phyloP scores from a whole-genome alignment of 2,113 vertebrate genomes.

The Hippocampus abdominalis region DNA sequence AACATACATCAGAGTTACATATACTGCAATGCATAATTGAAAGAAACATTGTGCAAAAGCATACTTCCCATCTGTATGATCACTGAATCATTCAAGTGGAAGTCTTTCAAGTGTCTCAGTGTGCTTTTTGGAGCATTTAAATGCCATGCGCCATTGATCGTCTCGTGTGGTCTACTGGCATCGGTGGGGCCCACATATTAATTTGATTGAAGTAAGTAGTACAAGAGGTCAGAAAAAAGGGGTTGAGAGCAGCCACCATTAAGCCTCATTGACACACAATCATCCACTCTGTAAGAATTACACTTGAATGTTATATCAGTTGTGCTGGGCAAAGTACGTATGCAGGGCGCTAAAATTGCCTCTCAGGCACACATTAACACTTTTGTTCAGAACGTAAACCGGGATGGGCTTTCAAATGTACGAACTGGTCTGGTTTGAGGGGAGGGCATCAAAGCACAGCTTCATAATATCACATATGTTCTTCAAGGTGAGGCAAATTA shows the following conservation, averaged over 20 bases:
- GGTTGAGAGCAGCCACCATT: slow-evolving; percentile 36
- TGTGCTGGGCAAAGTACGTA: slow-evolving; percentile 21
- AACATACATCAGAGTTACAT: background rate
- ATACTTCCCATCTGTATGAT: background rate
- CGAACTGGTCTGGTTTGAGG: slow-evolving; percentile 27
- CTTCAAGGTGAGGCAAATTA: slow-evolving; percentile 54
- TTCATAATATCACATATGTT: slow-evolving; percentile 11
- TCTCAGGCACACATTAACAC: slow-evolving; percentile 25
- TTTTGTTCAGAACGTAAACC: slow-evolving; percentile 40
- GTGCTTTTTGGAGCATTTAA: slow-evolving; percentile 42
- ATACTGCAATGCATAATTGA: background rate
- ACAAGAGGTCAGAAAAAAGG: slow-evolving; percentile 29
- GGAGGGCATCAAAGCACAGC: slow-evolving; percentile 10
- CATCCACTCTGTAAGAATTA: slow-evolving; percentile 22
- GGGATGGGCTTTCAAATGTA: slow-evolving; percentile 26
- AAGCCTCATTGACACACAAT: slow-evolving; percentile 32
- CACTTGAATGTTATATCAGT: slow-evolving; percentile 21
- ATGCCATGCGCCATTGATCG: slow-evolving; percentile 46
- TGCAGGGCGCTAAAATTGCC: slow-evolving; percentile 41
- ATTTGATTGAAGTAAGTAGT: slow-evolving; percentile 49
- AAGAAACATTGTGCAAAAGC: background rate
- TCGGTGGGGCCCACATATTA: slow-evolving; percentile 23
- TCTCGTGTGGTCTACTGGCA: slow-evolving; percentile 39
- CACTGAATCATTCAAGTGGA: background rate
- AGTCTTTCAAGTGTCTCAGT: slow-evolving; percentile 19